These are phyloP conservation scores for Corvus hawaiiensis DNA, from an alignment of 2,113 vertebrate species.

Conservation along the genomic window DNA sequence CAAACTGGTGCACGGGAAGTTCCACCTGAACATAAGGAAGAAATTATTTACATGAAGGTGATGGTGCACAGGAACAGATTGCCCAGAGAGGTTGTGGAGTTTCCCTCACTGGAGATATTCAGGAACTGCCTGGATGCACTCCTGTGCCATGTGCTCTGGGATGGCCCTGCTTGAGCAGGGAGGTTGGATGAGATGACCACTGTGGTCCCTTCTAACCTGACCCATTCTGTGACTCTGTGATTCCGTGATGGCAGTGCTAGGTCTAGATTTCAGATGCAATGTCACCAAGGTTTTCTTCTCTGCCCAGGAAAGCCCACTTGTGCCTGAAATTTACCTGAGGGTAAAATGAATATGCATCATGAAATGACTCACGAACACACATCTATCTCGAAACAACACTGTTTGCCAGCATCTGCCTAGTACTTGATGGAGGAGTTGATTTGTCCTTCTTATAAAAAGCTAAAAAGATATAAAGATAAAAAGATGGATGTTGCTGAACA, in stretches of 20 bases:
- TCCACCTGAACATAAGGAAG: background rate
- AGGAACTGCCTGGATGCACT: too few species aligned
- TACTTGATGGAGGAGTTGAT: background rate
- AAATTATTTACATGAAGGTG: background rate
- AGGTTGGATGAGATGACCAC: background rate
- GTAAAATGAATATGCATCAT: background rate
- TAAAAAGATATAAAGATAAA: background rate
- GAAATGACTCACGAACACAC: background rate
- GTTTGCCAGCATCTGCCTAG: background rate
- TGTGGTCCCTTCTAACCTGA: background rate
- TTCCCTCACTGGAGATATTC: background rate
- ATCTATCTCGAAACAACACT: background rate
- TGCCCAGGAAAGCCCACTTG: background rate
- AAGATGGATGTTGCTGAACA: background rate
- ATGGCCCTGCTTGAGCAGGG: background rate
- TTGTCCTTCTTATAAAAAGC: background rate
- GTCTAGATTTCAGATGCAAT: background rate
- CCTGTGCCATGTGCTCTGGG: too few species aligned
- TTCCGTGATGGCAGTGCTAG: background rate
- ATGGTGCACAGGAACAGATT: fast-evolving
- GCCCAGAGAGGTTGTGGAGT: background rate
- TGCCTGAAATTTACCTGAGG: background rate
- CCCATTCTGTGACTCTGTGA: background rate
- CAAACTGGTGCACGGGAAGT: background rate
- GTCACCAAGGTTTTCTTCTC: background rate